phyloP scores from a whole-genome alignment of 1,140 invertebrate species.

The Physella acuta region DNA sequence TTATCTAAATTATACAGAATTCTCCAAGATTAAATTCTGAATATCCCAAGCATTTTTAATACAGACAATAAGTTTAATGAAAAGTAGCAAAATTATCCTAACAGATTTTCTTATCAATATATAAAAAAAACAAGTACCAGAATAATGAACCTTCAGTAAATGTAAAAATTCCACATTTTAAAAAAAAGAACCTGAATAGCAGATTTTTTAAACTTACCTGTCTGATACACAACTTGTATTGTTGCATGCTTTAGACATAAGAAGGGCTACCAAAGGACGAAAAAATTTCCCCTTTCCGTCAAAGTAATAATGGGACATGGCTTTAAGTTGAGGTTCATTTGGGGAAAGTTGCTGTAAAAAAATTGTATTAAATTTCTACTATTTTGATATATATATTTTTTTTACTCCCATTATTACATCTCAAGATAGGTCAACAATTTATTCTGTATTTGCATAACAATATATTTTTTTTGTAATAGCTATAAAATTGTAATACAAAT shows the following conservation, averaged over 20 bases:
- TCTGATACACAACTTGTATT: conserved; percentile 31
- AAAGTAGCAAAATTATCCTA: not conserved
- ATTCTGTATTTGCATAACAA: not conserved
- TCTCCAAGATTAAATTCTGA: no score
- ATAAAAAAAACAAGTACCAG: not conserved
- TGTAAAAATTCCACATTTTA: not conserved
- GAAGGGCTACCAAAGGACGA: conserved; percentile 85
- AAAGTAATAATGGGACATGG: conserved; percentile 89
- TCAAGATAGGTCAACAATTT: not conserved
- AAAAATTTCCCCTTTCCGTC: conserved; percentile 94
- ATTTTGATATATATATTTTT: not conserved
- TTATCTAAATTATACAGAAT: no score
- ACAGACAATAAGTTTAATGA: no score
- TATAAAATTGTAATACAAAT: not conserved
- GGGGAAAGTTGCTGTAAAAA: conserved; percentile 33
- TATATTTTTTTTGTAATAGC: not conserved
- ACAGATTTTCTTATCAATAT: not conserved
- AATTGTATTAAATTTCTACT: conserved; percentile 3
- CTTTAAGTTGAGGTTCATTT: conserved; percentile 24
- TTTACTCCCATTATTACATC: not conserved
- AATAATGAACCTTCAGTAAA: not conserved
- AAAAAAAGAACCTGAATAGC: not conserved
- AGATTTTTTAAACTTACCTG: conserved; percentile 24
- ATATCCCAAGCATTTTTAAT: no score
- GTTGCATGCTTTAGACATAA: conserved; percentile 71